phyloP scores from a whole-genome alignment of 1,140 invertebrate species.

The Matsumurasca onukii region DNA sequence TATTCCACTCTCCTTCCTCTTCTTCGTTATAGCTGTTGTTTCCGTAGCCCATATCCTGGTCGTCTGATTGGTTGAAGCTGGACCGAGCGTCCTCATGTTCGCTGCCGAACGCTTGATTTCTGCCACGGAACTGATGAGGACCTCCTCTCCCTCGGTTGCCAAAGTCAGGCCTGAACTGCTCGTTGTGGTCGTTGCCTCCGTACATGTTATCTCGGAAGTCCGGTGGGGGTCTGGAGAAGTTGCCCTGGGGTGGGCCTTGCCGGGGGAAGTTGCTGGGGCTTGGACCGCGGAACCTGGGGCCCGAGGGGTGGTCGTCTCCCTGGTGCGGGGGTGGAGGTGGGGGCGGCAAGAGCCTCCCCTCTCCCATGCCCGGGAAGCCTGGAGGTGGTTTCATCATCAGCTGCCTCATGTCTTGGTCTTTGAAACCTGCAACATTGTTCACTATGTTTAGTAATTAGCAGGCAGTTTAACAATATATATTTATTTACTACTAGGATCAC shows the following conservation, averaged over 20 bases:
- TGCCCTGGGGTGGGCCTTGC: neutral
- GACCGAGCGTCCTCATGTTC: conserved; percentile 16
- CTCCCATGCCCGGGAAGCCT: neutral
- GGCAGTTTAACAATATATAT: no score
- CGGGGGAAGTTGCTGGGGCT: conserved; percentile 9
- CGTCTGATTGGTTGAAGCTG: conserved; percentile 14
- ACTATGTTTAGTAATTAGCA: no score
- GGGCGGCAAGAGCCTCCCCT: neutral
- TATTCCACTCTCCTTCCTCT: conserved; percentile 27
- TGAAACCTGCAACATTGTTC: neutral
- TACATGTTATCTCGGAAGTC: neutral
- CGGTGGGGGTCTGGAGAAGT: neutral
- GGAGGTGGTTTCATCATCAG: conserved; percentile 23
- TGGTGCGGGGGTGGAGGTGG: neutral
- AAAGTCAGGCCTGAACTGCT: conserved; percentile 11
- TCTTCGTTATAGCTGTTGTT: conserved; percentile 29
- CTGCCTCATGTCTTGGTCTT: conserved; percentile 27
- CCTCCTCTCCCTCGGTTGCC: neutral
- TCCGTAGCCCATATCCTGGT: neutral
- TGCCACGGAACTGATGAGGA: conserved; percentile 18
- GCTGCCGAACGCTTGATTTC: neutral
- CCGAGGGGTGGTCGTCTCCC: neutral
- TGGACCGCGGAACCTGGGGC: neutral
- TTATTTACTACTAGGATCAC: no score
- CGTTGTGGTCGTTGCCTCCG: neutral